Base-by-base conservation (phyloP, 2,888 invertebrate species). In the Scaptomyza parva region DNA sequence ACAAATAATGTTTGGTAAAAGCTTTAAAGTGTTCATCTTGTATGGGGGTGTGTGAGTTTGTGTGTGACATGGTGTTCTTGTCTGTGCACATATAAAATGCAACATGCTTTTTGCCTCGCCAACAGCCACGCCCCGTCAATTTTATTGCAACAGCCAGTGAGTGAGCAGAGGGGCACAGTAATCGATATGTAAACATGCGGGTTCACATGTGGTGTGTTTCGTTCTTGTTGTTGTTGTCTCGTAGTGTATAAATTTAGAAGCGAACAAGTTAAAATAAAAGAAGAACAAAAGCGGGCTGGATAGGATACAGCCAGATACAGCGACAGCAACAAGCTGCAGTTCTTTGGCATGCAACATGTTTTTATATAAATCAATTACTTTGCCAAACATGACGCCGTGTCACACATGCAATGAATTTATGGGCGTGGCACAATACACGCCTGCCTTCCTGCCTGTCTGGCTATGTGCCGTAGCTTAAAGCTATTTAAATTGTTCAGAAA, bases 351-450 rank as follows among this genome's bases (percentile, higher is more conserved):
- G 88, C 83, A 86, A 83, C 78, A 86, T 86, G 81, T 80, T 86
- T 85, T 86, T 79, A 88, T 76, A 80, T 88, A 88, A 88, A 88
- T 85, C 85, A 88, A 88, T 85, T 85, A 85, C 84, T 75, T 75
- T 83, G 78, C 68, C 78, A 78, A 83, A 85, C 86, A 85, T 67
- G 82, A 67, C 65, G 76, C 62, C 9, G 17, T 17, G 37, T 37
- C 37, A 52, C 62, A 57, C 50, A 60, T 44, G 51, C 58, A 55
- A 33, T 59, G 47, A 62, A 78, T 83, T 86, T 78, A 67, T 75
- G 50, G 72, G 43, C 73, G 39, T 53, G 24, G 5, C 35, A n/a
- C n/a, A n/a, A n/a, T n/a, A n/a, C 17, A n/a, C 39, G 9, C 18
- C 22, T n/a, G n/a, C n/a, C n/a, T n/a, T n/a, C n/a, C n/a, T n/a